Evolutionary conservation across 2,888 invertebrate species (phyloP), one percentile per base, ranked within the genome.

Genomic region (Caenorhabditis uteleia): DNA sequence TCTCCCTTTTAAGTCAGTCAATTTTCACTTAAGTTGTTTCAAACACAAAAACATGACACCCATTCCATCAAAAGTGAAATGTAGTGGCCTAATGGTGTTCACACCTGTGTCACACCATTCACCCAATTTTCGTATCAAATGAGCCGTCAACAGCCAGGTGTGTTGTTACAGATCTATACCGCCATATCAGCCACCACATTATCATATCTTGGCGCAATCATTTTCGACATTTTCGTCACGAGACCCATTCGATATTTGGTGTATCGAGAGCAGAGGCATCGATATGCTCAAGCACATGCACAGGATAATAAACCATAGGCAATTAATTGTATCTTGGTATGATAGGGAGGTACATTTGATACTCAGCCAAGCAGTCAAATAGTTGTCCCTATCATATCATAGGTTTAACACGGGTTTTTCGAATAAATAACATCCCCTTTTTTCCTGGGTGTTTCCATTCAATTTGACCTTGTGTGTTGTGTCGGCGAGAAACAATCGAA

Each of bases 161-260:
- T n/a, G 31, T 53, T 46, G 46, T 36, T 34, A 21, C 60, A 80
- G 81, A 60, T 81, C 36, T 74, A 79, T 49, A 68, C 78, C 7
- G 59, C 75, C 21, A 66, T 78, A 25, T 75, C 79, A 7, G 68
- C 76, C 12, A 57, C 77, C 12, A 47, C 66, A 7, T 42, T 78
- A 45, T 73, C 79, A 20, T 73, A 75, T 48, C 43, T 77, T 23
- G 16, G 74, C 43, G 75, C 80, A 0, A 55, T 81, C 26, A 21
- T 69, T 10, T 51, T 81, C 25, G 78, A 81, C 56, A 66, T 80
- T 34, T 68, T 71, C 57, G 48, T 79, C 39, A 50, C 75, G 16
- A 57, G 79, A 58, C 80, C 80, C 18, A 69, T 80, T 33, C 64
- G 75, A 56, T 70, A 59, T 42, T 40, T 73, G 29, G 39, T 70